These are phyloP conservation scores for Oceanodroma leucorhoa DNA, from an alignment of 2,797 vertebrate species.

Conservation along the genomic window DNA sequence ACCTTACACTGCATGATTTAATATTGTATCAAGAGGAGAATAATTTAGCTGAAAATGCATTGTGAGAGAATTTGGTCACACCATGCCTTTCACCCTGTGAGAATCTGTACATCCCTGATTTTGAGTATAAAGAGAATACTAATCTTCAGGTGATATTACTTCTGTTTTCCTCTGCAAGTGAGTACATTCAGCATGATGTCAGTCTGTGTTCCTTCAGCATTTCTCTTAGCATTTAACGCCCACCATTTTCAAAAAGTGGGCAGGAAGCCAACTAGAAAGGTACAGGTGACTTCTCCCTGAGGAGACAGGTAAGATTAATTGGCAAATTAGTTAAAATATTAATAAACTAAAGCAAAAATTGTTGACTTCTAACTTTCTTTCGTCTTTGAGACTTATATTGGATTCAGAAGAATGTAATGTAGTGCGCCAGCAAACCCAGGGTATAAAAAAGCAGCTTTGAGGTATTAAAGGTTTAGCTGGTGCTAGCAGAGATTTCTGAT, in stretches of 20 bases:
- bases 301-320: not conserved
- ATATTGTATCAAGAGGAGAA: not conserved
- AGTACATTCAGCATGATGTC: not conserved
- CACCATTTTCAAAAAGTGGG: not conserved
- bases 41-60: not conserved
- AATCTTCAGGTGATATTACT: not conserved
- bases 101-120: not conserved
- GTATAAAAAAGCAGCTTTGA: not conserved
- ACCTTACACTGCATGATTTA: not conserved
- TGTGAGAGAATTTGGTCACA: not conserved
- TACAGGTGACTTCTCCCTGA: not conserved
- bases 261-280: not conserved
- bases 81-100: not conserved
- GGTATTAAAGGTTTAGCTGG: not conserved
- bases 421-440: not conserved
- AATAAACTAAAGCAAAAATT: not conserved
- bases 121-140: not conserved
- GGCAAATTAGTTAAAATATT: not conserved
- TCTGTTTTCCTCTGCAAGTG: not conserved
- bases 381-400: not conserved
- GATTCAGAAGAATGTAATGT: not conserved
- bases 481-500: not conserved
- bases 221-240: not conserved
- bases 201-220: not conserved
- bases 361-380: not conserved